phyloP scores from a whole-genome alignment of 2,113 vertebrate genomes.

The Callaeas wilsoni region DNA sequence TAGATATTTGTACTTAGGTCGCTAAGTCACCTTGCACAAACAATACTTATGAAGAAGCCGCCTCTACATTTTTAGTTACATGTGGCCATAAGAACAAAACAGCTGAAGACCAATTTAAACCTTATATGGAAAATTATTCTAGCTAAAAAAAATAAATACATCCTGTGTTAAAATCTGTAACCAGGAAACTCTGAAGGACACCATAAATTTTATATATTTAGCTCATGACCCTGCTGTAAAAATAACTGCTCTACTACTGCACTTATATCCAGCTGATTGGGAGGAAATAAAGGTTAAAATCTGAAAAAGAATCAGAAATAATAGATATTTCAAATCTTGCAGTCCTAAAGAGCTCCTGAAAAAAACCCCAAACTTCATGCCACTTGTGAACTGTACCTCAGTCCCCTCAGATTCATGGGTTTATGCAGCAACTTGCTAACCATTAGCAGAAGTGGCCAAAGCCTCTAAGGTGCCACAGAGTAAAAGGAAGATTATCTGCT shows the following conservation, averaged over 20 bases:
- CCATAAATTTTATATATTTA: slow-evolving; percentile 1
- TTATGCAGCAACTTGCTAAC: not conserved
- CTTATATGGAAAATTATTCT: not conserved
- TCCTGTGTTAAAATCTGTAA: slow-evolving; percentile 35
- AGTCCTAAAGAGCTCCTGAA: not conserved
- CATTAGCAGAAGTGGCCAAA: not conserved
- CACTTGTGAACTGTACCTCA: not conserved
- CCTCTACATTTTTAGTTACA: not conserved
- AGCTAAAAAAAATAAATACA: slow-evolving; percentile 39
- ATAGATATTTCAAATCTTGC: not conserved
- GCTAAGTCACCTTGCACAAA: not conserved
- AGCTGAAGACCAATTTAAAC: not conserved
- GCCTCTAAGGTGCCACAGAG: not conserved
- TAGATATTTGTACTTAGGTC: not conserved
- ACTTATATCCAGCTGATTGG: not conserved
- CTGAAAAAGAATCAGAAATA: not conserved
- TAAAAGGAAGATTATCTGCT: not conserved
- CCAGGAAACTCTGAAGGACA: slow-evolving; percentile 22
- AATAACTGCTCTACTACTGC: not conserved
- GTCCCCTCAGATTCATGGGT: not conserved
- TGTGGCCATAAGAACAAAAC: not conserved
- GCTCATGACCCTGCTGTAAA: not conserved
- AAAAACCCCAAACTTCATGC: not conserved
- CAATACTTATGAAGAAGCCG: not conserved
- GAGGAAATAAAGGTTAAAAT: not conserved